These are phyloP conservation scores for Megaceryle torquata DNA, from an alignment of 2,113 vertebrate species.

Conservation along the genomic window DNA sequence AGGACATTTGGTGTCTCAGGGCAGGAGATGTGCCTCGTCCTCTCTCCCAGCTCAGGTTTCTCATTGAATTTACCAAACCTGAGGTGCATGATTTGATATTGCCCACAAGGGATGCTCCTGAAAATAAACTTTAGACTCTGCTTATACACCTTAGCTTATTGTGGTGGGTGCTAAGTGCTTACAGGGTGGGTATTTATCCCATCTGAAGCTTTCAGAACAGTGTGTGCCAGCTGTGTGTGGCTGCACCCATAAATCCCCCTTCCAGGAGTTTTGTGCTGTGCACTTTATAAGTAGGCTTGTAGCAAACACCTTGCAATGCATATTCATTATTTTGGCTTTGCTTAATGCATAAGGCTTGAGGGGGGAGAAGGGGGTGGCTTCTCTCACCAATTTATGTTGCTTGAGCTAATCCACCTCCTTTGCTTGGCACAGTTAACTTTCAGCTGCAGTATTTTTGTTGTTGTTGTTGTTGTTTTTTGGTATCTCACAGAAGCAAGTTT, in stretches of 20 bases:
- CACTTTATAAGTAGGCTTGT: not conserved
- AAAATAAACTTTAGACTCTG: not conserved
- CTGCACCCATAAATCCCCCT: constrained; percentile 22
- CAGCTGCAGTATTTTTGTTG: not conserved
- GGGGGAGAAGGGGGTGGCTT: not conserved
- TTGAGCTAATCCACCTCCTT: constrained; percentile 35
- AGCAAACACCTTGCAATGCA: constrained; percentile 55
- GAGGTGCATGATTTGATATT: not conserved
- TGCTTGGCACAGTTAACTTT: constrained; percentile 22
- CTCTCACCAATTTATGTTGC: constrained; percentile 32
- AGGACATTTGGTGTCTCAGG: not conserved
- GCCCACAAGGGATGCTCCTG: not conserved
- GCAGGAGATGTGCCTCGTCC: fast-evolving
- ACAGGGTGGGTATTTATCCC: not conserved
- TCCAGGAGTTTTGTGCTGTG: constrained; percentile 25
- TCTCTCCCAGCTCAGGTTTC: not conserved
- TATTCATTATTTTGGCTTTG: constrained; percentile 36
- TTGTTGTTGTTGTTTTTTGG: not conserved
- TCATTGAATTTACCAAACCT: not conserved
- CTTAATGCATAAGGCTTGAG: constrained; percentile 3
- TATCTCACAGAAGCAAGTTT: not conserved
- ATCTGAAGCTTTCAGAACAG: not conserved
- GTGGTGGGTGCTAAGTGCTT: not conserved
- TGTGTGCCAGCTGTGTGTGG: constrained; percentile 8
- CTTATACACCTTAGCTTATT: not conserved